Evolutionary conservation across 2,797 vertebrate genomes (phyloP).

Genomic region (Mus spretus): DNA sequence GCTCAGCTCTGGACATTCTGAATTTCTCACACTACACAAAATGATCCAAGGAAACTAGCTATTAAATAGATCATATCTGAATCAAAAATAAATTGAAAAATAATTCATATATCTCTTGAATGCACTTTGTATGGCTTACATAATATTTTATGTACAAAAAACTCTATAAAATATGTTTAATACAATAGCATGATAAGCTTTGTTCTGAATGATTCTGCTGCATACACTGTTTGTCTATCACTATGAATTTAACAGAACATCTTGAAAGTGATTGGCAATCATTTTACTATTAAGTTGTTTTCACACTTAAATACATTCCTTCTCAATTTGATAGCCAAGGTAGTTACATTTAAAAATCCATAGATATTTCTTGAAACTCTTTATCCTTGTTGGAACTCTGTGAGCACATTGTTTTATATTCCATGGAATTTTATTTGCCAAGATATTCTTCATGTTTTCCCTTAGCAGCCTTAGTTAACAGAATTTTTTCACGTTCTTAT

Average conservation of each 20-base stretch:
- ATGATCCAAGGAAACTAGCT: neutral
- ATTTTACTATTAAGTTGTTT: neutral
- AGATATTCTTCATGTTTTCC: neutral
- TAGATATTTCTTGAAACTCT: neutral
- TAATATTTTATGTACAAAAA: neutral
- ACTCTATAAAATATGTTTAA: neutral
- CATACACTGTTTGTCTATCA: neutral
- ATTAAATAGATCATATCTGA: neutral
- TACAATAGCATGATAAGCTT: neutral
- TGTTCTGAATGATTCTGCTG: neutral
- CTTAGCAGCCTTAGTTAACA: neutral
- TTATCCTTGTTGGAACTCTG: neutral
- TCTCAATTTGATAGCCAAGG: neutral
- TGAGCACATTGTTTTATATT: neutral
- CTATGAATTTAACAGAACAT: neutral
- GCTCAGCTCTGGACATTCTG: neutral
- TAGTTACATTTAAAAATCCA: neutral
- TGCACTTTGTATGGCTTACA: neutral
- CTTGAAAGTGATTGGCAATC: neutral
- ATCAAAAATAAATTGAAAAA: neutral
- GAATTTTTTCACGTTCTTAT: neutral
- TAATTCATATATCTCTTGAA: neutral
- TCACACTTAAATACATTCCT: neutral
- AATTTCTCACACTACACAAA: neutral
- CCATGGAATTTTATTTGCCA: neutral